phyloP scores from a whole-genome alignment of 2,797 vertebrate species.

The Microctenopoma lineatum region DNA sequence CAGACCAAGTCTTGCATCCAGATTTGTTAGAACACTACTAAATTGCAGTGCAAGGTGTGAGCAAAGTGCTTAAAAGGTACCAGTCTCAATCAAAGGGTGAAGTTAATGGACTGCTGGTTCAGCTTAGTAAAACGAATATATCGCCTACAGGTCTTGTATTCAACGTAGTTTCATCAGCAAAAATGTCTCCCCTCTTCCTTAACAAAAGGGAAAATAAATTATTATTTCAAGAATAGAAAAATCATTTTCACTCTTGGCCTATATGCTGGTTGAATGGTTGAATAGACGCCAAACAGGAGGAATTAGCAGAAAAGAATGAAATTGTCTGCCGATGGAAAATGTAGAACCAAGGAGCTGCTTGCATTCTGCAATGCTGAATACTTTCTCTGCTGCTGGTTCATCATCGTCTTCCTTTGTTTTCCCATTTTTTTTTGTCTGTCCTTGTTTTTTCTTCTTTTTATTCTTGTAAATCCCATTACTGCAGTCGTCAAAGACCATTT shows the following conservation, averaged over 20 bases:
- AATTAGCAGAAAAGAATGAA: constrained; percentile 32
- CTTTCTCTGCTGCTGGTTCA: constrained; percentile 31
- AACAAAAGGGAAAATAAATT: constrained; percentile 18
- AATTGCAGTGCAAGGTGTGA: not conserved
- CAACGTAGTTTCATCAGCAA: constrained; percentile 10
- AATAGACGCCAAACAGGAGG: constrained; percentile 32
- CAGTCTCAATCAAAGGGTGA: constrained; percentile 9
- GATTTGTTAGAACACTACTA: not conserved
- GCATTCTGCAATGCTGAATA: constrained; percentile 10
- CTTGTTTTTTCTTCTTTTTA: not conserved
- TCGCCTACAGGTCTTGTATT: not conserved
- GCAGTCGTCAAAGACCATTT: constrained; percentile 7
- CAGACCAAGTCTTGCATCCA: not conserved
- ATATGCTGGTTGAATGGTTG: constrained; percentile 8
- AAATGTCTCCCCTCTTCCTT: constrained; percentile 17
- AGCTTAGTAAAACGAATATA: constrained; percentile 4
- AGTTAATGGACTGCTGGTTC: constrained; percentile 18
- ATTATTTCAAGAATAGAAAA: constrained; percentile 31
- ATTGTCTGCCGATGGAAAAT: constrained; percentile 21
- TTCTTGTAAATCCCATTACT: constrained; percentile 15
- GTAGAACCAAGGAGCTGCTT: constrained; percentile 11
- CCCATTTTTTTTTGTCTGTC: not conserved
- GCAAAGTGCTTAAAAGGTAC: not conserved
- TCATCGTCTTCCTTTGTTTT: constrained; percentile 4
- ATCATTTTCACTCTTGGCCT: constrained; percentile 33